Conservation (phyloP, 2,113 vertebrate genomes). For the Drymodes brunneopygia region DNA sequence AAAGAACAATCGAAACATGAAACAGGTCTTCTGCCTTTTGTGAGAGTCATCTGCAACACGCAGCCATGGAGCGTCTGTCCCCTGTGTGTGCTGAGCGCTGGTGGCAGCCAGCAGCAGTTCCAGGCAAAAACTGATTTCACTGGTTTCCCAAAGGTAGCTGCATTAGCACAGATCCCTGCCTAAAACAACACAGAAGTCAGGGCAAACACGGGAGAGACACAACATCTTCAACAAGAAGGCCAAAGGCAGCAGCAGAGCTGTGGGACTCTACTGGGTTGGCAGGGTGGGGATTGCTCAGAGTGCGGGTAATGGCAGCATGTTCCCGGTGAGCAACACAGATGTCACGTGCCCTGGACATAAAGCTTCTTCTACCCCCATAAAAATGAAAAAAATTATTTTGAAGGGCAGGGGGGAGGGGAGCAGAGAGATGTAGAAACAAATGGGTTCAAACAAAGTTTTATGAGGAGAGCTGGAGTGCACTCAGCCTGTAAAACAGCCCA, state of each 20-base stretch:
- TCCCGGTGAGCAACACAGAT: neutral
- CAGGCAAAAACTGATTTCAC: neutral
- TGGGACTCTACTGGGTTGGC: neutral
- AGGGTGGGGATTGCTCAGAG: neutral
- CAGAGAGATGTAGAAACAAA: neutral
- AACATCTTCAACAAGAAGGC: neutral
- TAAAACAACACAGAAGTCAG: neutral
- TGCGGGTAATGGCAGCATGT: neutral
- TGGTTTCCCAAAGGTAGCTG: neutral
- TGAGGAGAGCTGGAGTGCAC: conserved; percentile 29
- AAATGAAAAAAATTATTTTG: neutral
- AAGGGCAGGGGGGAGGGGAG: neutral
- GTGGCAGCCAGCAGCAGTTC: neutral
- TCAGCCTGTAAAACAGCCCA: conserved; percentile 20
- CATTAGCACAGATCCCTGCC: neutral
- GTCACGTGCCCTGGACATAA: neutral
- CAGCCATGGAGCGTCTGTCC: neutral
- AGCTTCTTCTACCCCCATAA: neutral
- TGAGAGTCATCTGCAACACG: fast-evolving
- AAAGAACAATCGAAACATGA: neutral
- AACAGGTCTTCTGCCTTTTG: neutral
- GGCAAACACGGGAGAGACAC: neutral
- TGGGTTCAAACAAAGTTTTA: conserved; percentile 56
- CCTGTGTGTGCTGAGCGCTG: fast-evolving
- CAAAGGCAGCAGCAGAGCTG: neutral